Base-by-base conservation (phyloP, 2,888 invertebrate genomes). In the Stenodera caucasica region DNA sequence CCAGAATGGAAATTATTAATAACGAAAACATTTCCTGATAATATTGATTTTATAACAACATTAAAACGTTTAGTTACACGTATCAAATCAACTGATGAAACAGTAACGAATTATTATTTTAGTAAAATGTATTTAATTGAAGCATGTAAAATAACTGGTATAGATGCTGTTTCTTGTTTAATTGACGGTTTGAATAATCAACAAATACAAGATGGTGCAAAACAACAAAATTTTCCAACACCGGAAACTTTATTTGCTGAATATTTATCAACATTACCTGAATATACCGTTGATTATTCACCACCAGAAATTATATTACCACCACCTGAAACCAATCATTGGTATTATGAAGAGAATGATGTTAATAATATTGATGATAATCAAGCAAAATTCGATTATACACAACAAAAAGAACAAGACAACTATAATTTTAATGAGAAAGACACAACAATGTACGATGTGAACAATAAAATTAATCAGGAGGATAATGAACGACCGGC, bases 101-200 rank as follows among this genome's bases (percentile, higher is more conserved):
- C 68, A 12, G 62, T 73, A 12, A 72, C 70, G 8, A 70, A 73
- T 49, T 75, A 75, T 53, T 75, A 70, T 60, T 75, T 72, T 54
- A 70, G 72, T 53, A 75, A 75, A 55, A 66, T 74, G 63, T 74
- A 74, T 64, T 63, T 75, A 51, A 65, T 72, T 33, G 73, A 75
- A 56, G 70, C 70, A 11, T 75, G 75, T 55, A 74, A 73, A 59
- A 71, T 75, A 49, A 69, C 69, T 52, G 75, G 75, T n/a, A 60
- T 60, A 58, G 70, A 73, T 62, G 75, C 75, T 33, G 75, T 75
- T 18, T 73, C 73, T 0, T 73, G 73, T 55, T 53, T 75, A 21
- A 72, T 75, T 56, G 73, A 74, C 63, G 75, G 75, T 11, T 59
- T 75, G 21, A 69, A 63, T 37, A 70, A 74, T 56, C 55, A 59